Conservation (phyloP, 64 coral and sea anemone species). For the Porites australiensis region DNA sequence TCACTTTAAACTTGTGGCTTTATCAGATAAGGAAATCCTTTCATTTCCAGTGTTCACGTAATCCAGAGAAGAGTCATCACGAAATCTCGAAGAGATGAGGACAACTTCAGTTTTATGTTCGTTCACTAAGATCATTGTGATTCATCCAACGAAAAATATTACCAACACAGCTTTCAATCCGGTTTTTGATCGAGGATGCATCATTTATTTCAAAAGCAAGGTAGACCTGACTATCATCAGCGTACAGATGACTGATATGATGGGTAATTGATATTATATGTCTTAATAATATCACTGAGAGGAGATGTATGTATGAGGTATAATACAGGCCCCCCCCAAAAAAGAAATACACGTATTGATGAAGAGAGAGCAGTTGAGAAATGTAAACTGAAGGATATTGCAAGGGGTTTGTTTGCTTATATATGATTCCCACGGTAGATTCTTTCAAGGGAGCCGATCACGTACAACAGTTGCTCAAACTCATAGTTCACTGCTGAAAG, state of each 20-base stretch:
- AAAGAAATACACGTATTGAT: no score
- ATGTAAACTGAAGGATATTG: no score
- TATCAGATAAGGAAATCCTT: slow-evolving; percentile 7
- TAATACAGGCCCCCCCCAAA: no score
- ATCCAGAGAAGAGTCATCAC: no score
- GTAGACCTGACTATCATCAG: neutral
- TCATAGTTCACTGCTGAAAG: no score
- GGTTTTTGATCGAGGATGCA: neutral
- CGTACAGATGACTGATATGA: neutral
- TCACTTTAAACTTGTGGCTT: neutral
- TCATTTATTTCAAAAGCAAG: neutral
- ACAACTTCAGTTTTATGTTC: slow-evolving; percentile 51
- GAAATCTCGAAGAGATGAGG: neutral
- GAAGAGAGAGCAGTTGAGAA: no score
- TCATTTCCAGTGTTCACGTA: neutral
- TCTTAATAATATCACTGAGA: slow-evolving; percentile 9
- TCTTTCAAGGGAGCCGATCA: no score
- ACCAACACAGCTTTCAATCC: slow-evolving; percentile 2
- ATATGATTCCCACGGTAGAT: no score
- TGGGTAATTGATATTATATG: neutral
- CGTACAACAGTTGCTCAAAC: no score
- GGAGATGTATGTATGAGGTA: neutral
- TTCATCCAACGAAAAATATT: slow-evolving; percentile 43
- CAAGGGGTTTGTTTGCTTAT: no score
- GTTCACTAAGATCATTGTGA: slow-evolving; percentile 31